Conservation (phyloP, 2,888 invertebrate species). For the Noctua janthina region DNA sequence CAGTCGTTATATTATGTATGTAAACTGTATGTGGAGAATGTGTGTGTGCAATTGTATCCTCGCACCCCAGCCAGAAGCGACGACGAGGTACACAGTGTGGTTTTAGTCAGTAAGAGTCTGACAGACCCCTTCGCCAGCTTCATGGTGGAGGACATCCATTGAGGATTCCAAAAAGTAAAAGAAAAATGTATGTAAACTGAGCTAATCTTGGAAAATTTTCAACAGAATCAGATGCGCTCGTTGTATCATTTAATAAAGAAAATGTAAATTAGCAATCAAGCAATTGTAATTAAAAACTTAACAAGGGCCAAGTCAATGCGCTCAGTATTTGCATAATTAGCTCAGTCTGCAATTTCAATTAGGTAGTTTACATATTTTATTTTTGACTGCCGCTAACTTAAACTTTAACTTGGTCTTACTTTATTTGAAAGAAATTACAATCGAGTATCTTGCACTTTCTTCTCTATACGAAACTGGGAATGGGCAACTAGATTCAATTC, state of each 20-base stretch:
- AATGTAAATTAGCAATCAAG: constrained; percentile 19
- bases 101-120: too few species aligned
- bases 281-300: constrained; percentile 28
- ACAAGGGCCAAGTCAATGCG: constrained; percentile 15
- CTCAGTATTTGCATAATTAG: constrained; percentile 33
- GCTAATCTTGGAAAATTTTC: not conserved
- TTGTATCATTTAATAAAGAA: not conserved
- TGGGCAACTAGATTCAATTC: not conserved
- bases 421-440: not conserved
- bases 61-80: too few species aligned
- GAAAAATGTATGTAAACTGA: too few species aligned
- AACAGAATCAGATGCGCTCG: not conserved
- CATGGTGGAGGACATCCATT: too few species aligned
- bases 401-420: not conserved
- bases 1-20: not conserved
- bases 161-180: too few species aligned
- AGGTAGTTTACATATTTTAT: not conserved
- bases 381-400: not conserved
- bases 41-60: too few species aligned
- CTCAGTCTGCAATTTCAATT: constrained; percentile 29
- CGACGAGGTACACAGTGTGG: too few species aligned
- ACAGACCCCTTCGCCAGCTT: too few species aligned
- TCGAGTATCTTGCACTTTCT: not conserved
- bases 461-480: not conserved
- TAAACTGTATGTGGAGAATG: not conserved